Base-by-base conservation (phyloP, 2,797 vertebrate genomes). In the Acanthiza pusilla region DNA sequence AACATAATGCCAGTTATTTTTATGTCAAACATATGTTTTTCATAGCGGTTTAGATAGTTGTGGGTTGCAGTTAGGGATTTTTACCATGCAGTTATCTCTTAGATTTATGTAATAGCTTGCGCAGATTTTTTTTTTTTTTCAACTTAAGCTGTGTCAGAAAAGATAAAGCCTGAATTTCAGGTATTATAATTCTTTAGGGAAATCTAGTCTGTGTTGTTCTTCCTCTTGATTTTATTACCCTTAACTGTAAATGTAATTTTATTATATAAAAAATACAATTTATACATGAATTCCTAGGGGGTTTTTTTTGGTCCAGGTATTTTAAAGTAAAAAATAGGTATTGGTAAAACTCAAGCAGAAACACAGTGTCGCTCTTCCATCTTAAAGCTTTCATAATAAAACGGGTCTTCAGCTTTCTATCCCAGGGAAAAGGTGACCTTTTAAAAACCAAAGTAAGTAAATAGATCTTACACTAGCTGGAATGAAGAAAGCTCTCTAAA, bases 71-170 rank as follows among this genome's bases (percentile, higher is more conserved):
- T 94, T 95, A 92, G 94, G 96, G 91, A 93, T 66, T 88, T 94
- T 94, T 92, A 97, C 29, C 87, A 94, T 94, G 94, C 74, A 96
- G 61, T 88, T 96, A 80, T 91, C 67, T 85, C 93, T 94, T 79
- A 93, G 73, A 91, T 96, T 97, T 98, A 97, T 94, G 91, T 95
- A 97, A 97, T 91, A 94, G n/a, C 50, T 71, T 84, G 70, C 40
- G 50, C 75, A 91, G 45, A 16, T 27, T 65, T 71, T 66, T 86
- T 66, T 86, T 66, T 70, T 53, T 77, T 36, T 30, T 6, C 25
- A 78, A 86, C 63, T 75, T 91, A 95, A 94, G 80, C 55, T 93
- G 32, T 94, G 38, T 83, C 60, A 91, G 77, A 83, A 72, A 23
- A 75, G 57, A 82, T n/a, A 82, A 70, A 94, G 14, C 51, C 82